These are phyloP conservation scores for Eumerus sabulonum DNA, from an alignment of 2,888 invertebrate species.

Conservation along the genomic window DNA sequence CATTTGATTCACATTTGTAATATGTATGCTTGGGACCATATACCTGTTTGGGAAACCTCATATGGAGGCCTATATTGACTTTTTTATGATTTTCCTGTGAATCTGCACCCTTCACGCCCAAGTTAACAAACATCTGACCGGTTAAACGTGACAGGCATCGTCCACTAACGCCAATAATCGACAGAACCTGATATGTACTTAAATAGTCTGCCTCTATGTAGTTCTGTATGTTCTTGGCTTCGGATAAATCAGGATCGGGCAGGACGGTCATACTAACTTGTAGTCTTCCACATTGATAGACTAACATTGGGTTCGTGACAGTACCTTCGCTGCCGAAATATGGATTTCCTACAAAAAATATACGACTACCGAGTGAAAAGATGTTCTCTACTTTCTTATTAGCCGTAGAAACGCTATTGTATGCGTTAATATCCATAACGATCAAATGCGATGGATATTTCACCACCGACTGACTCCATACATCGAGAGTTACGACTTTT, in stretches of 20 bases:
- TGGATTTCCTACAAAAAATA: slow-evolving; percentile 89
- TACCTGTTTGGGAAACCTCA: slow-evolving; percentile 93
- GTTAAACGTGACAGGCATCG: slow-evolving; percentile 91
- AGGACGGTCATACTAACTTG: slow-evolving; percentile 75
- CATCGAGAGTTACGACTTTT: slow-evolving; percentile 84
- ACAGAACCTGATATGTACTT: slow-evolving; percentile 72
- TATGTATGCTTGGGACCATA: too few species aligned
- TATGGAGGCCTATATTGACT: slow-evolving; percentile 92
- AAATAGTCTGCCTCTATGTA: slow-evolving; percentile 72
- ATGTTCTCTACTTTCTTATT: slow-evolving; percentile 80
- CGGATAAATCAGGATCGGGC: slow-evolving; percentile 74
- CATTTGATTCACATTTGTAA: too few species aligned
- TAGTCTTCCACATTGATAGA: slow-evolving; percentile 75
- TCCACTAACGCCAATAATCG: slow-evolving; percentile 82
- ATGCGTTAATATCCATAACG: slow-evolving; percentile 72
- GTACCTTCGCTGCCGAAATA: slow-evolving; percentile 90
- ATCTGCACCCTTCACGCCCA: slow-evolving; percentile 78
- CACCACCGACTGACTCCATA: slow-evolving; percentile 84
- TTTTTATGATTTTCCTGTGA: slow-evolving; percentile 77
- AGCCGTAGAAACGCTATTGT: slow-evolving; percentile 77
- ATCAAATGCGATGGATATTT: slow-evolving; percentile 82
- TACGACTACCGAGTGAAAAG: slow-evolving; percentile 84
- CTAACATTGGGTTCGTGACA: slow-evolving; percentile 80
- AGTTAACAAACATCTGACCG: slow-evolving; percentile 87
- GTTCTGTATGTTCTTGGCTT: slow-evolving; percentile 71